These are phyloP conservation scores for Hetaerina titia DNA, from an alignment of 2,888 invertebrate genomes.

Conservation along the genomic window DNA sequence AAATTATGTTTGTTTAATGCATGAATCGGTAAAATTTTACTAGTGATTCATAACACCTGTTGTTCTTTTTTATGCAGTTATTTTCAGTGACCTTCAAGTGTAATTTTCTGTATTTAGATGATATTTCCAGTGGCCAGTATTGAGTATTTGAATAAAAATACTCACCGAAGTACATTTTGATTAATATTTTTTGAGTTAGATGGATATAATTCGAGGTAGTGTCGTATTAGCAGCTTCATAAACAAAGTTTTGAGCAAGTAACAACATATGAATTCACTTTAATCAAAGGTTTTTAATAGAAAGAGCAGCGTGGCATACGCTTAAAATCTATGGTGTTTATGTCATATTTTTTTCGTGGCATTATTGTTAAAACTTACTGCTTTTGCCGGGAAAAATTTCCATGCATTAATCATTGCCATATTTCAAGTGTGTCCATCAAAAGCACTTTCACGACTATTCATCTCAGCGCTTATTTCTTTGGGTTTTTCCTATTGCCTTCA, in stretches of 20 bases:
- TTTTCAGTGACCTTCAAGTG: background rate
- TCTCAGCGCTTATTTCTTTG: no score
- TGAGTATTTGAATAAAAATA: background rate
- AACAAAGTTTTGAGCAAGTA: background rate
- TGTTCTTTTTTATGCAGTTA: background rate
- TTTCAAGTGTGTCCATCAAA: no score
- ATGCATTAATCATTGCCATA: no score
- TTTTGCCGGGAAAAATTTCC: no score
- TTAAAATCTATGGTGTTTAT: background rate
- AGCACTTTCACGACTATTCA: no score
- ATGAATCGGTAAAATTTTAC: background rate
- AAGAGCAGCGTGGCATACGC: background rate
- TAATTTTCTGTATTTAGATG: background rate
- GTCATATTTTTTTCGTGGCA: no score
- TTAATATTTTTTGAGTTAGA: no score
- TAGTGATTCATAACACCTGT: background rate
- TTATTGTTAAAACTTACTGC: background rate
- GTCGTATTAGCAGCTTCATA: no score
- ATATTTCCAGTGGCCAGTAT: background rate
- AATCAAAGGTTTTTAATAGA: background rate
- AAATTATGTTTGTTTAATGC: background rate
- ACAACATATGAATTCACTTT: background rate
- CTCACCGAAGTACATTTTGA: no score
- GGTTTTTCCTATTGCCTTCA: no score
- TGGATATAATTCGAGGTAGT: no score